Percentiles rank a stretch among this genome's conserved stretches.
Evolutionary conservation across 2,888 invertebrate genomes (phyloP).

Genomic region (Apamea sordens): DNA sequence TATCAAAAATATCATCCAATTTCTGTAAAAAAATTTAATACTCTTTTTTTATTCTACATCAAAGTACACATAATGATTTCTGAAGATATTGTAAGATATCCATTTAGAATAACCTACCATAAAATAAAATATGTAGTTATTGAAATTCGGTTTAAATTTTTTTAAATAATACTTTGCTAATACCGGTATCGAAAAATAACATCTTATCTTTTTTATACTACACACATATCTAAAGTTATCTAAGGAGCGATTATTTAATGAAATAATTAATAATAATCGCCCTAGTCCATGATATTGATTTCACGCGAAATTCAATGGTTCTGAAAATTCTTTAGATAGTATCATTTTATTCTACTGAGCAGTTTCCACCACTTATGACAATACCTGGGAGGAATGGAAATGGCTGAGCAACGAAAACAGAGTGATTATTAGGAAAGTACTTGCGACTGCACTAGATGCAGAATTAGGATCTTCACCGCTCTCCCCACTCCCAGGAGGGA

Average conservation of each 20-base stretch:
- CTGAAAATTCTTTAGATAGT: slow-evolving; percentile 19
- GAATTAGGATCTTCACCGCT: slow-evolving; percentile 63
- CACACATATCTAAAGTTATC: too few relatives aligned
- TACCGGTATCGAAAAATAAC: background rate
- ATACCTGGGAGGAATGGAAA: slow-evolving; percentile 73
- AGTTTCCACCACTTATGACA: slow-evolving; percentile 68
- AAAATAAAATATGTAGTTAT: too few relatives aligned
- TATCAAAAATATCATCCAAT: background rate
- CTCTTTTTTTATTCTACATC: background rate
- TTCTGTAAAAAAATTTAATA: background rate
- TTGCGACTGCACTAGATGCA: slow-evolving; percentile 77
- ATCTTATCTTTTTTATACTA: slow-evolving; percentile 7
- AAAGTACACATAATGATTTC: background rate
- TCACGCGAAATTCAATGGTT: too few relatives aligned
- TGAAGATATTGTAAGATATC: background rate
- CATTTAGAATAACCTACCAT: too few relatives aligned
- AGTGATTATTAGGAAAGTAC: slow-evolving; percentile 78
- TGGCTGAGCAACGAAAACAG: slow-evolving; percentile 76
- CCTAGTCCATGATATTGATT: too few relatives aligned
- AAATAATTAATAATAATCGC: too few relatives aligned
- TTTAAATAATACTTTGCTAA: background rate
- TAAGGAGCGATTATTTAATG: too few relatives aligned
- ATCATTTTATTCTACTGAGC: slow-evolving; percentile 42
- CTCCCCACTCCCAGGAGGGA: background rate
- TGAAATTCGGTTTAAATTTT: too few relatives aligned